Evolutionary conservation across 2,113 vertebrate genomes (phyloP), one percentile per base, ranked within the genome.

Genomic region (Columba janthina): DNA sequence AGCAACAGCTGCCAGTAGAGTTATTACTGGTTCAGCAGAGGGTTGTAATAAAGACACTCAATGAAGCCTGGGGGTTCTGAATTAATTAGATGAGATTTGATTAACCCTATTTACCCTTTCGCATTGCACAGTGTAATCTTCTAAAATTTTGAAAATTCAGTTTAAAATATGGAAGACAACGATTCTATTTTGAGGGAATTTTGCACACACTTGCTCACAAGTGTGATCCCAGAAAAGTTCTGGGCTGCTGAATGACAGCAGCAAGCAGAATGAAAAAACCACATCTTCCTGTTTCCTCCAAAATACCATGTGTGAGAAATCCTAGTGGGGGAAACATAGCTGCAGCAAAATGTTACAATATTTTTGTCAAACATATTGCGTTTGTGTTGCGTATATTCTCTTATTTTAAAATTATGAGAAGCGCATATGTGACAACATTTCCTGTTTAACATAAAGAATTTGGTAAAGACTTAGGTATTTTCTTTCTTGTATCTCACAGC

Each of bases 261-360:
- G 61, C 36, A 42, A 95, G 70, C n/a, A 65, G 85, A 85, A 85
- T 44, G 51, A 48, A 65, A 89, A 81, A 71, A 22, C 19, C 15
- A 36, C 26, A 88, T 74, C 62, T 88, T 92, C 71, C 69, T 62
- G 48, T 93, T 93, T 94, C 78, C 75, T 93, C 75, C 18, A 74
- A 89, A 92, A 96, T 56, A 84, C 82, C 60, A 36, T 57, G 85
- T 90, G 85, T 74, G 90, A 95, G 78, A 79, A 89, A 56, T 46
- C 72, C 22, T 25, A 74, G 24, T 3, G 46, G 16, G 26, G 78
- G 46, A 18, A 50, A 90, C 88, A 88, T 18, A 88, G 32, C 79
- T 84, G 64, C 67, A 51, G 42, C 15, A 85, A 91, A 70, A 93
- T 60, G 67, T 83, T 88, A 74, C 42, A 83, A 53, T 85, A 80